These are phyloP conservation scores for Cephalotes varians DNA, from an alignment of 2,888 invertebrate genomes.

Conservation along the genomic window DNA sequence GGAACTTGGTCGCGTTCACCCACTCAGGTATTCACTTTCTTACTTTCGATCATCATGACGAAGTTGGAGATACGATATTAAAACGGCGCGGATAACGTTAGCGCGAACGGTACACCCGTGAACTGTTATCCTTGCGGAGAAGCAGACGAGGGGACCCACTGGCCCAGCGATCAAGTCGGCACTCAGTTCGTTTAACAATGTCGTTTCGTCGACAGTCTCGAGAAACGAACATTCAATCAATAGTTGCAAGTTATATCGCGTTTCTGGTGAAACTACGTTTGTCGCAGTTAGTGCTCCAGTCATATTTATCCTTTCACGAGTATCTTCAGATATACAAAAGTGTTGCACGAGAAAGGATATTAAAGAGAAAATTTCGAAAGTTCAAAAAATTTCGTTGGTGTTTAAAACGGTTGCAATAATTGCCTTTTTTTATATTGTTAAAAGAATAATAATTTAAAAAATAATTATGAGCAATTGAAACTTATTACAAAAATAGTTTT, in stretches of 20 bases:
- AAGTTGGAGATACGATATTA: slow-evolving; percentile 70
- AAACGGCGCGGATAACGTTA: slow-evolving; percentile 81
- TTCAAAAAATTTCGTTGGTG: not conserved
- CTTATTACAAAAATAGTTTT: not conserved
- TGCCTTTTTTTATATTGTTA: not conserved
- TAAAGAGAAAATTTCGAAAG: not conserved
- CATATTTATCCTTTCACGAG: not conserved
- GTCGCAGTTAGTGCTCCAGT: not conserved
- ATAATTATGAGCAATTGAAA: not conserved
- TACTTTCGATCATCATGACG: slow-evolving; percentile 73
- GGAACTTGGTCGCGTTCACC: slow-evolving; percentile 57
- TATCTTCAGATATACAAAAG: not conserved
- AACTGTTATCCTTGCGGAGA: slow-evolving; percentile 82
- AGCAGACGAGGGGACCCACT: slow-evolving; percentile 79
- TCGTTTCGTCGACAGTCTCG: slow-evolving; percentile 73
- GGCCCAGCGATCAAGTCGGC: slow-evolving; percentile 79
- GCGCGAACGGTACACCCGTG: slow-evolving; percentile 82
- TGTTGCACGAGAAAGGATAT: not conserved
- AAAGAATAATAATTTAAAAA: not conserved
- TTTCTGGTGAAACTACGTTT: slow-evolving; percentile 14
- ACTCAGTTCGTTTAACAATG: slow-evolving; percentile 79
- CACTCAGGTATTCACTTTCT: slow-evolving; percentile 69
- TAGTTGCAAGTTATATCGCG: not conserved
- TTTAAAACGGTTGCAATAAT: not conserved
- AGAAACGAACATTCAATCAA: slow-evolving; percentile 43